Percentiles rank a stretch among this genome's conserved stretches.
These are phyloP conservation scores for Stegana nigrithorax DNA, from an alignment of 2,888 invertebrate species.

Conservation along the genomic window DNA sequence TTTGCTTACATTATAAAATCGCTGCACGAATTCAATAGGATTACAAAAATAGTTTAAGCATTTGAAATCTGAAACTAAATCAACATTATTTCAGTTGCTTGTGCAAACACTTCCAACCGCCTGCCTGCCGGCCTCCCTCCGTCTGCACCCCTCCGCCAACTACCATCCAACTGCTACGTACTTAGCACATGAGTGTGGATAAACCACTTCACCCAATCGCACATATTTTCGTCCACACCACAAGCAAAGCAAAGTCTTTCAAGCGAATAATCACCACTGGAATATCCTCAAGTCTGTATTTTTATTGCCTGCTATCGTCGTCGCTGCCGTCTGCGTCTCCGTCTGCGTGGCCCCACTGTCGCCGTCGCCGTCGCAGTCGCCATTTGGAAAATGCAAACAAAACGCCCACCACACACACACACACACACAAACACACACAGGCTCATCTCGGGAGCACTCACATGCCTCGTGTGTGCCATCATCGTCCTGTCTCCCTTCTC, in stretches of 20 bases:
- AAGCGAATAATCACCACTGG: constrained; percentile 9
- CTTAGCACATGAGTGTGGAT: not conserved
- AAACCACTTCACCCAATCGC: not conserved
- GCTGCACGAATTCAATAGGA: too few species aligned
- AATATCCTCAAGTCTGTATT: not conserved
- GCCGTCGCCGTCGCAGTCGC: not conserved
- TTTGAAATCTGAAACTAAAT: constrained; percentile 16
- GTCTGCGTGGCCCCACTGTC: not conserved
- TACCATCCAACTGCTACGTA: not conserved
- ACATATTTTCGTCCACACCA: not conserved
- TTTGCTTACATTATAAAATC: too few species aligned
- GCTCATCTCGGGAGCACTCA: too few species aligned
- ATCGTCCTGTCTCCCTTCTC: too few species aligned
- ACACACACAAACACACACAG: not conserved
- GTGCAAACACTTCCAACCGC: constrained; percentile 5
- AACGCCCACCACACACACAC: not conserved
- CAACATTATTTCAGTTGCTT: constrained; percentile 17
- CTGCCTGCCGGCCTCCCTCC: not conserved
- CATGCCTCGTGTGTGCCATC: too few species aligned
- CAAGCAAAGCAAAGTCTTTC: constrained; percentile 2
- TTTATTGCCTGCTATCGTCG: too few species aligned
- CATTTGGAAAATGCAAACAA: not conserved
- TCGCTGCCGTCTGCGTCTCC: too few species aligned
- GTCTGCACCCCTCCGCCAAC: not conserved
- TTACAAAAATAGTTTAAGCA: constrained; percentile 3